phyloP scores from a whole-genome alignment of 2,888 invertebrate species.

The Drosophila emarginata region DNA sequence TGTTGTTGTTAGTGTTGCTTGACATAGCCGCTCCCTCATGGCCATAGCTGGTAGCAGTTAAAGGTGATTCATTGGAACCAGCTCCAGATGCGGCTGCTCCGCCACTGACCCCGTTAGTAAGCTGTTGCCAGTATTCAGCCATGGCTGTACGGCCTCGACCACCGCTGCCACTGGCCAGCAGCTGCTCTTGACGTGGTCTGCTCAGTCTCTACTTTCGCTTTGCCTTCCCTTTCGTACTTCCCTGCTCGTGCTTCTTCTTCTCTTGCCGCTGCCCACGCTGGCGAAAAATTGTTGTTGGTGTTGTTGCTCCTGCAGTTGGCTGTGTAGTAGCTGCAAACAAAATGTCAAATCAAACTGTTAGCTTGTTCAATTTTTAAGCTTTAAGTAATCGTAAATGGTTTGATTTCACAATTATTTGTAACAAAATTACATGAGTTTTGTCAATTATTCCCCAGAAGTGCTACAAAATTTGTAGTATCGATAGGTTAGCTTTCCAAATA shows the following conservation, averaged over 20 bases:
- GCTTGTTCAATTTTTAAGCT: neutral
- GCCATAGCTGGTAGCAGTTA: conserved; percentile 33
- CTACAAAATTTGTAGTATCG: neutral
- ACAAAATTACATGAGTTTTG: conserved; percentile 52
- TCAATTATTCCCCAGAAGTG: conserved; percentile 24
- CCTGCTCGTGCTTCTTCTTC: conserved; percentile 1
- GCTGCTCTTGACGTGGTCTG: conserved; percentile 42
- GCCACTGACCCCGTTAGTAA: conserved; percentile 23
- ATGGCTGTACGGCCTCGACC: conserved; percentile 35
- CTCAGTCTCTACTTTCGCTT: conserved; percentile 47
- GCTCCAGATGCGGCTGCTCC: conserved; percentile 20
- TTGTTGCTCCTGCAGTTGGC: conserved; percentile 1
- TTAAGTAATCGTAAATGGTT: neutral
- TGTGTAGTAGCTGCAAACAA: conserved; percentile 1
- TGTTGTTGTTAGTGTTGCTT: conserved; percentile 53
- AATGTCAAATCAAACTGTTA: neutral
- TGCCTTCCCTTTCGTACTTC: neutral
- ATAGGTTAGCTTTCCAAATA: neutral
- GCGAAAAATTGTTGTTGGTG: neutral
- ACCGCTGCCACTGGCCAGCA: conserved; percentile 28
- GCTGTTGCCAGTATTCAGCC: conserved; percentile 65
- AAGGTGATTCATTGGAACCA: conserved; percentile 23
- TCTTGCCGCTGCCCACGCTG: conserved; percentile 3
- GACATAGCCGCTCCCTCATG: conserved; percentile 12
- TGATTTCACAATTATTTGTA: conserved; percentile 54